Evolutionary conservation across 2,888 invertebrate genomes (phyloP), one percentile per base, ranked within the genome.

Genomic region (Acrobasis repandana): DNA sequence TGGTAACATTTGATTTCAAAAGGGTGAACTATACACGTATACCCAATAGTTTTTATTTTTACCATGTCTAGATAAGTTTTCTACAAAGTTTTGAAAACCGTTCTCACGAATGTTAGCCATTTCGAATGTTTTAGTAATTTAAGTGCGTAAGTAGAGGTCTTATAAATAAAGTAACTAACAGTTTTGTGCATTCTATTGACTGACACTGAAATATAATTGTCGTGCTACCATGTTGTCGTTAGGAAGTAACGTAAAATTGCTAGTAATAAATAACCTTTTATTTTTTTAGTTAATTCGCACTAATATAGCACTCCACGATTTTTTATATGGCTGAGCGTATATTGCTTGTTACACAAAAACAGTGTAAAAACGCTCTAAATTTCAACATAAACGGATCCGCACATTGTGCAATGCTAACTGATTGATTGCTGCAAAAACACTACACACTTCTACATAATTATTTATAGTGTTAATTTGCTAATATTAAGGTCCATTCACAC

Each of bases 361-460:
- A 5, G 8, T 54, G 43, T 18, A 54, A 54, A 54, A 54, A 54
- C 54, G 54, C 38, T 54, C 38, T 43, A 54, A 43, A 54, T 54
- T 54, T 54, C 54, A 54, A 43, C 54, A 54, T 54, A 54, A 54
- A 54, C 54, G 54, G 54, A 54, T 38, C 54, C 38, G 20, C 18
- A 38, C 54, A 54, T 54, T 18, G 20, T 20, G 54, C 54, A 54
- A 38, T 54, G 38, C 38, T 20, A 6, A 43, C 36, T 54, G 52
- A 54, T 54, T 54, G 43, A 54, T 54, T 54, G 20, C 38, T 9
- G 20, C 54, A 54, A 54, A 54, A 54, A 54, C 38, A 54, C 54
- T 5, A 5, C 54, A 5, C 54, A 16, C 18, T 2, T 36, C n/a
- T 34, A 28, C 50, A 54, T 16, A 54, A 20, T 14, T 20, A 16